Base-by-base conservation (phyloP, 2,797 vertebrate species). In the Channallabes apus region DNA sequence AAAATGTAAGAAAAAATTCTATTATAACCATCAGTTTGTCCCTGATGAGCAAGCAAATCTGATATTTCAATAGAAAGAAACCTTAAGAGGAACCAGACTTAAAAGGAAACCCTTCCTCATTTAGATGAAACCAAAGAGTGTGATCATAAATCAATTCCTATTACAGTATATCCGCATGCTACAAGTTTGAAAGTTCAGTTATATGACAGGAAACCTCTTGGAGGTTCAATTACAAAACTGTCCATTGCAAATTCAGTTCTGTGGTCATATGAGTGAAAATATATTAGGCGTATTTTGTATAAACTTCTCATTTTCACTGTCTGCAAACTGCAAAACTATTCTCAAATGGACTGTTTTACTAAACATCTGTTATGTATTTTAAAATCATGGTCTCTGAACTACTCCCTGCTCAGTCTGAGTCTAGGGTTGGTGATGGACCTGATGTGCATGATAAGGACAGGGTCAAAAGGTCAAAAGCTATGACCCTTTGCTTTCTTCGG, bases 391-490 rank as follows among this genome's bases (percentile, higher is more conserved):
- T n/a, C 17, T 27, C 62, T 46, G 41, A 29, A 62, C 46, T 58
- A 80, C 64, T 56, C 38, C 54, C 59, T 82, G 41, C 71, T 51
- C 46, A 76, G 27, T 2, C 7, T 8, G 20, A 82, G 46, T 67
- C 15, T 56, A 29, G 62, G 3, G 62, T 56, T 38, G 51, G 38
- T 62, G 58, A 65, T 71, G 27, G 24, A 46, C 15, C 38, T 64
- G 24, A 82, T 54, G 80, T 54, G 72, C 73, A 71, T 54, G 17
- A 51, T 38, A 38, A 56, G 68, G 64, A 76, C 80, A 86, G 80
- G 79, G 78, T 84, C 82, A 86, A 59, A 88, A 82, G 82, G 64
- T 20, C 15, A 76, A 64, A 78, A 87, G 78, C 87, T 51, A 32
- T 88, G 67, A 86, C 84, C 85, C 46, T 69, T 41, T 62, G 54